Conservation (phyloP, 2,797 vertebrate species). For the Arnoldichthys spilopterus region DNA sequence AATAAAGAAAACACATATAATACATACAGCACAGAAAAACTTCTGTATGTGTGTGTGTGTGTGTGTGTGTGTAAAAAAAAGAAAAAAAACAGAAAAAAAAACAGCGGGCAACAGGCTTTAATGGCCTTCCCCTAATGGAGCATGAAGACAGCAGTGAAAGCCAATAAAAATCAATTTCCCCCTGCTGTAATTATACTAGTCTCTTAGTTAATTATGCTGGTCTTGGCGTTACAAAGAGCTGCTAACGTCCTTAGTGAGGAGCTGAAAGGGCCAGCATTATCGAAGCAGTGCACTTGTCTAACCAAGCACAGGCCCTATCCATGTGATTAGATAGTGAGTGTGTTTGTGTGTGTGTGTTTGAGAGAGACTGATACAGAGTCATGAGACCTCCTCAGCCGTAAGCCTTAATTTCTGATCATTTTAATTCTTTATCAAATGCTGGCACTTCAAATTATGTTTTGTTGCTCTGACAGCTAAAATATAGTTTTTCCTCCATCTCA, state of each 20-base stretch:
- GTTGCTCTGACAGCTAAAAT: constrained; percentile 11
- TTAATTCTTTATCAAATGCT: constrained; percentile 14
- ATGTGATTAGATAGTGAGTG: constrained; percentile 3
- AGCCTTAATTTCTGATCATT: constrained; percentile 14
- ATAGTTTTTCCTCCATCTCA: neutral
- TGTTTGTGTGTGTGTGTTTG: neutral
- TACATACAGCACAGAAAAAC: too few species aligned
- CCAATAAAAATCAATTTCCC: constrained; percentile 82
- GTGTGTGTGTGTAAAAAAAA: constrained; percentile 2
- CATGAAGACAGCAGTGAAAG: constrained; percentile 68
- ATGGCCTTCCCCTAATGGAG: constrained; percentile 75
- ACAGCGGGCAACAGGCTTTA: constrained; percentile 72
- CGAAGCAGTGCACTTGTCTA: constrained; percentile 28
- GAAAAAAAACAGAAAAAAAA: neutral
- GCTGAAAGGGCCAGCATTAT: constrained; percentile 45
- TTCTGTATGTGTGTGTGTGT: constrained; percentile 14
- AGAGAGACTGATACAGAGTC: neutral
- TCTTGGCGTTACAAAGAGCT: constrained; percentile 65
- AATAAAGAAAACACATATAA: too few species aligned
- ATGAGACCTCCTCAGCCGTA: neutral
- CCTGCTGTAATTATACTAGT: constrained; percentile 81
- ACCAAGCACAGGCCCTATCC: neutral
- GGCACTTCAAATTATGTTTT: constrained; percentile 16
- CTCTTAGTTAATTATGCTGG: constrained; percentile 79
- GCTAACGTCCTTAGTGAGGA: constrained; percentile 55